Conservation (phyloP, 2,888 invertebrate species). For the Orchesellides sinensis region DNA sequence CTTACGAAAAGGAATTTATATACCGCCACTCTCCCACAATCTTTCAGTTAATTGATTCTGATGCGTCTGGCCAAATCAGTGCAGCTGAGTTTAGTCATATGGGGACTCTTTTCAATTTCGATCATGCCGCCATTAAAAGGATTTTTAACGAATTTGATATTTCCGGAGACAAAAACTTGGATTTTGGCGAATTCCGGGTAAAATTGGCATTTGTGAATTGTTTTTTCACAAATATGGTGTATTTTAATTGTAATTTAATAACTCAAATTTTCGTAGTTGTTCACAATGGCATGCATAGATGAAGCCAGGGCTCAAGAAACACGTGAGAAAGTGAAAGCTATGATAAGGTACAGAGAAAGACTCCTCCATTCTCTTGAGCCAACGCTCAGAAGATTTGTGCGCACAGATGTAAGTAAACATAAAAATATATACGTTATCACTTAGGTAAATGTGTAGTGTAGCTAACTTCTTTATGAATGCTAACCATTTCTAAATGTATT, state of each 20-base stretch:
- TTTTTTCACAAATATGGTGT: neutral
- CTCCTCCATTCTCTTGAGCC: conserved; percentile 61
- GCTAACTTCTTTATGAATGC: neutral
- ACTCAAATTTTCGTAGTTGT: conserved; percentile 52
- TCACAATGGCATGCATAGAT: conserved; percentile 74
- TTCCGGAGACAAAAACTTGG: conserved; percentile 72
- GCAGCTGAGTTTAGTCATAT: conserved; percentile 75
- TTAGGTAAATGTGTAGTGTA: neutral
- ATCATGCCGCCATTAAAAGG: conserved; percentile 66
- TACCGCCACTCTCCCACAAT: conserved; percentile 76
- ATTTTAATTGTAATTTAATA: no score
- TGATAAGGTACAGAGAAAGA: conserved; percentile 59
- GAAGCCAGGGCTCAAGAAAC: conserved; percentile 69
- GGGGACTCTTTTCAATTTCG: conserved; percentile 76
- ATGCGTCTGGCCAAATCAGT: conserved; percentile 75
- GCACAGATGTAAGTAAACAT: conserved; percentile 60
- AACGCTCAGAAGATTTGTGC: conserved; percentile 57
- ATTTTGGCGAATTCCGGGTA: conserved; percentile 72
- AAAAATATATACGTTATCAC: neutral
- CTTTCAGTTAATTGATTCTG: conserved; percentile 76
- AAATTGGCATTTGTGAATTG: neutral
- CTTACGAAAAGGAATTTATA: conserved; percentile 76
- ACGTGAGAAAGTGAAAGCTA: conserved; percentile 67
- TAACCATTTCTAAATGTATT: neutral
- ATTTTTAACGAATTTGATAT: conserved; percentile 74